Evolutionary conservation across 2,888 invertebrate genomes (phyloP).

Genomic region (Parnassius mnemosyne): DNA sequence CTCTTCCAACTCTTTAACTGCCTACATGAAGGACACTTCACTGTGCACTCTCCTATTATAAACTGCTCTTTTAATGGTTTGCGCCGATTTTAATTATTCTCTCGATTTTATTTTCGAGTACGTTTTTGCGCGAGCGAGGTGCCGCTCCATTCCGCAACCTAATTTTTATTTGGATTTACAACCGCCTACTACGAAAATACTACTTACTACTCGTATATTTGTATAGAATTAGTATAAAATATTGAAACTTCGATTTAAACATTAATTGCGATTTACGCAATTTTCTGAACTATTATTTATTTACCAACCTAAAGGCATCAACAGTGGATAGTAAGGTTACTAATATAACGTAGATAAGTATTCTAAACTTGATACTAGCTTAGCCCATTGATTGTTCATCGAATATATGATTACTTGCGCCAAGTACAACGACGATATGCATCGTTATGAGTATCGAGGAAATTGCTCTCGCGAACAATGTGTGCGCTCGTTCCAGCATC

Average conservation of each 20-base stretch:
- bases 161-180: slow-evolving; percentile 10
- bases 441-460: slow-evolving; percentile 12
- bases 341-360: background rate
- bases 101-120: slow-evolving; percentile 56
- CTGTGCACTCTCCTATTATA: slow-evolving; percentile 77
- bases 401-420: slow-evolving; percentile 20
- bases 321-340: background rate
- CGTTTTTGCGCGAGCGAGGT: slow-evolving; percentile 33
- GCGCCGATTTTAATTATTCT: slow-evolving; percentile 76
- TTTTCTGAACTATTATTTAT: too few species aligned
- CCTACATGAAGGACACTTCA: slow-evolving; percentile 78
- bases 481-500: slow-evolving; percentile 51
- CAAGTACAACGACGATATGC: slow-evolving; percentile 1
- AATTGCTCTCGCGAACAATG: slow-evolving; percentile 41
- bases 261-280: too few species aligned
- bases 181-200: background rate
- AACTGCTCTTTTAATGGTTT: slow-evolving; percentile 79
- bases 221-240: background rate
- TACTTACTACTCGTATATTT: background rate
- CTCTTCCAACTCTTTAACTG: slow-evolving; percentile 80
- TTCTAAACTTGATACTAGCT: slow-evolving; percentile 10
- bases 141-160: slow-evolving; percentile 26
- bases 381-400: slow-evolving; percentile 2
- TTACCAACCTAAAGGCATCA: background rate
- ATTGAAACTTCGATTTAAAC: too few species aligned